Conservation (phyloP, 2,888 invertebrate species). For the Eupeodes luniger region DNA sequence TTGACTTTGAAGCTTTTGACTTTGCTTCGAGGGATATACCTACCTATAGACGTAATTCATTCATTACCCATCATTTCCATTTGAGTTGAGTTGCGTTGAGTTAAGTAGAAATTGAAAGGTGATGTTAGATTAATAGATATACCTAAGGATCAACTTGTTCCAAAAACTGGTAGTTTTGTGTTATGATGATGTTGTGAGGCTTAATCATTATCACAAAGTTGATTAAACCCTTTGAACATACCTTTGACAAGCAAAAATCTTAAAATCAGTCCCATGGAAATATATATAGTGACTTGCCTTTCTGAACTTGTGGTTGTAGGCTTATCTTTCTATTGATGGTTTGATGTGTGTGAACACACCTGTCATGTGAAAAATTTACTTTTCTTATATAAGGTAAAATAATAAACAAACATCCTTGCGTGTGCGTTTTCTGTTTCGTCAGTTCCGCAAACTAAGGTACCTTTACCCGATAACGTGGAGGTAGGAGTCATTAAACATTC, state of each 20-base stretch:
- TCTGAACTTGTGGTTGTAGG: background rate
- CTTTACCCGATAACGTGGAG: background rate
- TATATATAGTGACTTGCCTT: background rate
- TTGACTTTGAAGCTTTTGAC: conserved; percentile 1
- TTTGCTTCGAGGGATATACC: background rate
- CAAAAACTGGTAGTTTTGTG: background rate
- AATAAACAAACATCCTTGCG: background rate
- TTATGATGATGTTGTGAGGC: background rate
- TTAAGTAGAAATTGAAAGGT: too few species aligned
- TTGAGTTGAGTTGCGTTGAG: background rate
- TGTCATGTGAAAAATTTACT: background rate
- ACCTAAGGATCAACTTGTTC: background rate
- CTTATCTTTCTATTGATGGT: background rate
- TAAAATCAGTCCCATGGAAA: background rate
- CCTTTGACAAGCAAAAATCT: background rate
- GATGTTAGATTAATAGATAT: background rate
- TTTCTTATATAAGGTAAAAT: background rate
- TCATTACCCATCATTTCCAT: conserved; percentile 17
- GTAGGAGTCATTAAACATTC: background rate
- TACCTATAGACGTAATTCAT: background rate
- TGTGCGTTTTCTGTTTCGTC: too few species aligned
- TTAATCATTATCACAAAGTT: background rate
- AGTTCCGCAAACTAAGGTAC: too few species aligned
- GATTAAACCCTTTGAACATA: conserved; percentile 30
- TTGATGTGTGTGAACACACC: background rate